Evolutionary conservation across 2,113 vertebrate genomes (phyloP).

Genomic region (Caranx ignobilis): DNA sequence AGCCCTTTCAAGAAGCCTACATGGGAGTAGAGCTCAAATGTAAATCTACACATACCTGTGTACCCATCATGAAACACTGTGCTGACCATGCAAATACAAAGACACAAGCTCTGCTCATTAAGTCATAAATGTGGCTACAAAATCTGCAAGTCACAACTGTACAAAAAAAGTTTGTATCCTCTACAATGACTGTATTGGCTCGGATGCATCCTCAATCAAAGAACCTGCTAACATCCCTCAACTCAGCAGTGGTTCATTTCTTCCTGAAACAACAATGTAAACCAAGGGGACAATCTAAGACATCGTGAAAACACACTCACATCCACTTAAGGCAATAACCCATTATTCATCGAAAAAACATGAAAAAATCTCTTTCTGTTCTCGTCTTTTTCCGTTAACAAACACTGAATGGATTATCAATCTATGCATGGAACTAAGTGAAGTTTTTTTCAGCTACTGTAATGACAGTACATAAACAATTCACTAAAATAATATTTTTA

Average conservation of each 20-base stretch:
- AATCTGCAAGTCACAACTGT: conserved; percentile 17
- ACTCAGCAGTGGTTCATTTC: conserved; percentile 28
- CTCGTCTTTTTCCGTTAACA: conserved; percentile 8
- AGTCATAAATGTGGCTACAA: conserved; percentile 31
- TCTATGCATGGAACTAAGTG: conserved; percentile 4
- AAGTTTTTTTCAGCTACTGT: conserved; percentile 17
- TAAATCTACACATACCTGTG: background rate
- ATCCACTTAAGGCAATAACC: conserved; percentile 67
- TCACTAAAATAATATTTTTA: conserved; percentile 6
- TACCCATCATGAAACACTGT: conserved; percentile 9
- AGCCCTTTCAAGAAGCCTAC: background rate
- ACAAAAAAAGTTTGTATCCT: conserved; percentile 29
- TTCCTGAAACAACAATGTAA: conserved; percentile 47
- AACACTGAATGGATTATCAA: conserved; percentile 33
- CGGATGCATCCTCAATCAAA: conserved; percentile 9
- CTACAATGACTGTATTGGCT: conserved; percentile 29
- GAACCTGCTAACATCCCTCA: conserved; percentile 18
- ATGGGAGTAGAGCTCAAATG: conserved; percentile 1
- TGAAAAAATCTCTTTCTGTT: background rate
- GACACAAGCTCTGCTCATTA: conserved; percentile 5
- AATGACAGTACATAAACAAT: conserved; percentile 19
- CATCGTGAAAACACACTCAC: conserved; percentile 9
- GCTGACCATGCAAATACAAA: conserved; percentile 5
- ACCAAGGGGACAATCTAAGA: conserved; percentile 35
- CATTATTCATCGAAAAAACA: conserved; percentile 26